Base-by-base conservation (phyloP, 2,888 invertebrate genomes). In the Halocaridina rubra region DNA sequence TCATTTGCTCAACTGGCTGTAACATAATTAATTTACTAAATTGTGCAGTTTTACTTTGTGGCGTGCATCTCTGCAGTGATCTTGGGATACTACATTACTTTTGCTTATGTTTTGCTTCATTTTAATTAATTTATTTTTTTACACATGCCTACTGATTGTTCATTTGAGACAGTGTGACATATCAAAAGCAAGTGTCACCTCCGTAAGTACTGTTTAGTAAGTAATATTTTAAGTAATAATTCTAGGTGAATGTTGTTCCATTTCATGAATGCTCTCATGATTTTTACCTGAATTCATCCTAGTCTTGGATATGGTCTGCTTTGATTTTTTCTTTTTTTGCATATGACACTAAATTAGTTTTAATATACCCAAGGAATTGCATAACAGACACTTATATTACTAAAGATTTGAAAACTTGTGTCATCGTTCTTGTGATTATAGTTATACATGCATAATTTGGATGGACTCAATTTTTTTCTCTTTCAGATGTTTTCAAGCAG, bases 401-500 rank as follows among this genome's bases (percentile, higher is more conserved):
- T 84, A 84, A 84, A 64, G 27, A 57, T 67, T 78, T 84, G 72
- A 53, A 32, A 61, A 29, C 61, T 19, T 7, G 29, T 27, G 19
- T 27, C n/a, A 69, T n/a, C 22, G 4, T 59, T 59, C 59, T 57
- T 7, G 19, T 59, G 22, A 59, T 22, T n/a, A 19, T 5, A n/a
- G 16, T 53, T 53, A 53, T 53, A 10, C 53, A 53, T 53, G 53
- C 19, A 53, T n/a, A 53, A 53, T 19, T 53, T 5, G 7, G 7
- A 53, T n/a, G 53, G 53, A 53, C 19, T 53, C 16, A 53, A 19
- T 33, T 32, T 67, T 27, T 29, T 77, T 82, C 30, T 69, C 19
- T 76, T 81, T 10, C 85, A 87, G 85, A 75, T 80, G 79, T 87
- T 74, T 76, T 80, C 81, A 71, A 85, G 81, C 76, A 87, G 84